Percentiles rank a stretch among this genome's conserved stretches.
These are phyloP conservation scores for Aleiodes leptofemur DNA, from an alignment of 2,888 invertebrate species.

Conservation along the genomic window DNA sequence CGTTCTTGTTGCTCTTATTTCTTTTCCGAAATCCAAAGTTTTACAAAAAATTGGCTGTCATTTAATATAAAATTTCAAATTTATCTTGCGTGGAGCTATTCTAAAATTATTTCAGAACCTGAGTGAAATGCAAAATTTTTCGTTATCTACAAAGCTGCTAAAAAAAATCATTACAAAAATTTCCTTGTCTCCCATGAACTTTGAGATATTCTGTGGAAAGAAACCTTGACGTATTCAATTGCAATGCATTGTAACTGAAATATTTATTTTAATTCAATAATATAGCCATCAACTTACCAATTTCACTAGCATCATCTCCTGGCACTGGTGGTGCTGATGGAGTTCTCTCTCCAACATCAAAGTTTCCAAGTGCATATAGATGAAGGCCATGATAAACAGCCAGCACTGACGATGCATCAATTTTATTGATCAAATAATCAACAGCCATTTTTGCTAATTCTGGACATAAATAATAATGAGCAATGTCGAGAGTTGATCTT, in stretches of 20 bases:
- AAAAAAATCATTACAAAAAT: not conserved
- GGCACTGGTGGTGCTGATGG: constrained; percentile 77
- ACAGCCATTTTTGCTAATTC: constrained; percentile 83
- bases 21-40: no score
- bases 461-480: constrained; percentile 85
- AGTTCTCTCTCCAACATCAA: constrained; percentile 73
- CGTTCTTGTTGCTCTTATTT: no score
- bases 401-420: constrained; percentile 81
- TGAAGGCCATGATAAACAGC: constrained; percentile 79
- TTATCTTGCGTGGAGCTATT: no score
- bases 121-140: no score
- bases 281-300: constrained; percentile 58
- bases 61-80: no score
- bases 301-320: constrained; percentile 65
- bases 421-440: constrained; percentile 80
- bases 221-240: no score
- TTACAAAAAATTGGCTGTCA: no score
- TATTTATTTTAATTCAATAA: not conserved
- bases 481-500: constrained; percentile 83
- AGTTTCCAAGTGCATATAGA: constrained; percentile 65
- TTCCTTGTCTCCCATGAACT: no score
- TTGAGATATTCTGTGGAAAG: no score
- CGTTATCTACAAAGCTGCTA: not conserved
- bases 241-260: no score
- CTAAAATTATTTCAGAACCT: no score